A percentile compares a stretch with the other conserved stretches of the same genome.
Evolutionary conservation across 2,113 vertebrate genomes (phyloP).

Genomic region (Gnathonemus echidnorhynchus): DNA sequence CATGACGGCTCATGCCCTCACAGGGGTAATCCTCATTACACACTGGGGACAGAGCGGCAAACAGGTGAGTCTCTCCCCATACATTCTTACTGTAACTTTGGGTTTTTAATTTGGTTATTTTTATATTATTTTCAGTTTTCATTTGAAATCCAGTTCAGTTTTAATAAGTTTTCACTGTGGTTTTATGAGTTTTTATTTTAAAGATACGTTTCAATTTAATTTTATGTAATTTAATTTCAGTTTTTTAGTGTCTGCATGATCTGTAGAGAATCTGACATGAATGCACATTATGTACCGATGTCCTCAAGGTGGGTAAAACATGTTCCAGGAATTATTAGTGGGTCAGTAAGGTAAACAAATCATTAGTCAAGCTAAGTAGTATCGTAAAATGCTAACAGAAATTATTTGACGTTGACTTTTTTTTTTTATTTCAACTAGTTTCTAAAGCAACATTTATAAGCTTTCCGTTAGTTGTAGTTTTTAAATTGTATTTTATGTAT

Average conservation of each 20-base stretch:
- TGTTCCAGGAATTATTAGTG: background rate
- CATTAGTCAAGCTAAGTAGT: background rate
- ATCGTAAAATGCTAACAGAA: background rate
- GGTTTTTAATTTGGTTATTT: background rate
- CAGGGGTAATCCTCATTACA: conserved; percentile 92
- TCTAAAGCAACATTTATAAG: background rate
- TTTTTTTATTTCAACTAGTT: background rate
- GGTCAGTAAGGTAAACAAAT: background rate
- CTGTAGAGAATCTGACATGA: background rate
- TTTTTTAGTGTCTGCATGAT: background rate
- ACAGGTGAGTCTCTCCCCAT: background rate
- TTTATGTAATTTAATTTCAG: background rate
- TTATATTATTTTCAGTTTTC: background rate
- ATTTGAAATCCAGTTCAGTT: background rate
- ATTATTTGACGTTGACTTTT: background rate
- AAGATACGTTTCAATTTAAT: background rate
- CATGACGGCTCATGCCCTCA: conserved; percentile 96
- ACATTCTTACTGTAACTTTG: background rate
- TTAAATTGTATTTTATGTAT: background rate
- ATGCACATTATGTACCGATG: background rate
- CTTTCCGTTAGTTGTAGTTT: background rate
- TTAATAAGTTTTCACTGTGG: background rate
- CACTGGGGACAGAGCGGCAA: conserved; percentile 53
- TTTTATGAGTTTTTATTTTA: background rate
- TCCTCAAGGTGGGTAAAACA: background rate